Base-by-base conservation (phyloP, 1,140 invertebrate species). In the Pectinophora gossypiella region DNA sequence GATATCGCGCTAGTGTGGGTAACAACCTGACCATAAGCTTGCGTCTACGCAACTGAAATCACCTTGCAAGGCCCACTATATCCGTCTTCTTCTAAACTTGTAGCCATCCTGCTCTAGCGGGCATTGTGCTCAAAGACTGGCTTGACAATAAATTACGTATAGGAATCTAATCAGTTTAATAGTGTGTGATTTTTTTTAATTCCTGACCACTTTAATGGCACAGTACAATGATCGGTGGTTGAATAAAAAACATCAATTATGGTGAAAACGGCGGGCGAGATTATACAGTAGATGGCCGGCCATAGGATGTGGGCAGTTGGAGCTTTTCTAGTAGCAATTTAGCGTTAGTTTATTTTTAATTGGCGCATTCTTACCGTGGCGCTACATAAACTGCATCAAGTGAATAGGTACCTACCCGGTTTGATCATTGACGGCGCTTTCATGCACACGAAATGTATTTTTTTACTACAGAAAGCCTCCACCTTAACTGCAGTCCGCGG, bases 91-190 rank as follows among this genome's bases (percentile, higher is more conserved):
- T 79, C 72, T 59, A 59, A 70, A 62, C 67, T 42, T 65, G 16
- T 68, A 12, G 19, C 51, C 20, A 58, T 73, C 72, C 57, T 65
- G 13, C 59, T 85, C 82, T 75, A 79, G 71, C 79, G 78, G 82
- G 68, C 80, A 85, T 83, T 85, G 82, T 82, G 81, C 82, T 59
- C 59, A 52, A 55, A 46, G 72, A 79, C 67, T 70, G 67, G 68
- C 61, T 59, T 74, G 70, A 84, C 82, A 84, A 84, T 85, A 85
- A 85, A 84, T 84, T 79, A 84, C 76, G 60, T 82, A 82, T 85
- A 75, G 75, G 74, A 84, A 84, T 85, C 82, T 85, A 84, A 85
- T 85, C 82, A 82, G 69, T 85, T 81, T 81, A 85, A 82, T 85
- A 82, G 77, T 81, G 72, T 84, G 74, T 80, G 75, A 74, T 80